Conservation (phyloP, 1,140 invertebrate species). For the Bicyclus anynana region DNA sequence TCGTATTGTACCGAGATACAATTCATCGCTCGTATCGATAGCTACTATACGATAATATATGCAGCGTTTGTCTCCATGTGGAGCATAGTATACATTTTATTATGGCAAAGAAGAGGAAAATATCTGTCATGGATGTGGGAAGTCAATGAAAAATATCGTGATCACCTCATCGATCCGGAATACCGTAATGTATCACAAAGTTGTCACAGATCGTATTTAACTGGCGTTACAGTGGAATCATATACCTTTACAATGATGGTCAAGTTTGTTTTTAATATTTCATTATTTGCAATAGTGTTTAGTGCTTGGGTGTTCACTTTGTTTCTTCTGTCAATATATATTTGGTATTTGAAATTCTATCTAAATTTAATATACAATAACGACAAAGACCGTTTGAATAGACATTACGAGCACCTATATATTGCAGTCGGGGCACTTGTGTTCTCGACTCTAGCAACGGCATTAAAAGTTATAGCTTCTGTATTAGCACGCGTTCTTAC, state of each 20-base stretch:
- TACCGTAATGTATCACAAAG: neutral
- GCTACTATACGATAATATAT: neutral
- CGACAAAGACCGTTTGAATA: neutral
- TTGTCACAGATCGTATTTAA: neutral
- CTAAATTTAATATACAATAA: neutral
- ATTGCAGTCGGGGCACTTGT: conserved; percentile 9
- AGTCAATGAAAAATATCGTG: conserved; percentile 3
- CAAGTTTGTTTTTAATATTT: neutral
- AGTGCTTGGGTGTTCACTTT: neutral
- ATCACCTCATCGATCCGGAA: conserved; percentile 3
- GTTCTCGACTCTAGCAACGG: neutral
- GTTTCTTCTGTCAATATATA: neutral
- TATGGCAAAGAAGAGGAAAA: conserved; percentile 19
- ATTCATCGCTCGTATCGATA: conserved; percentile 1
- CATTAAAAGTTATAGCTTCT: neutral
- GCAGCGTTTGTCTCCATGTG: neutral
- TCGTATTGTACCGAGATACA: neutral
- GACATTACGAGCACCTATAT: neutral
- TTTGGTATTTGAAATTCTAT: conserved; percentile 4
- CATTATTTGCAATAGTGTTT: neutral
- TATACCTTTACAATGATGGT: neutral
- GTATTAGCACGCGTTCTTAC: neutral
- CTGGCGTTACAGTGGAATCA: neutral
- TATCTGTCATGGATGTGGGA: conserved; percentile 27
- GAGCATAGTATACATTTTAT: conserved; percentile 8